phyloP scores from a whole-genome alignment of 2,113 vertebrate species.

The Sebastes fasciatus region DNA sequence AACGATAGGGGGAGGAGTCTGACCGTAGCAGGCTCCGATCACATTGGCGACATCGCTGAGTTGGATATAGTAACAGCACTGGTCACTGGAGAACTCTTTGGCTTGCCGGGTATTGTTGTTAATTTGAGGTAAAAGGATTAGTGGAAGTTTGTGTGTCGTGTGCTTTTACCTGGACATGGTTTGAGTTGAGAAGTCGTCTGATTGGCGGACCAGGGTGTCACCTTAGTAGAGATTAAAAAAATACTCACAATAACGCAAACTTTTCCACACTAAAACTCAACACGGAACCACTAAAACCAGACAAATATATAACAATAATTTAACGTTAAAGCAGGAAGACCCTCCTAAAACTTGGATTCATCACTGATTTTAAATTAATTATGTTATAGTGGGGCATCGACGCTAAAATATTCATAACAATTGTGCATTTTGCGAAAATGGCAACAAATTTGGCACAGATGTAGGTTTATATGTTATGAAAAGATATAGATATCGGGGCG shows the following conservation, averaged over 20 bases:
- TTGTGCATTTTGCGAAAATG: too few relatives aligned
- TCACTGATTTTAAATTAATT: neutral
- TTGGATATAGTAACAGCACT: neutral
- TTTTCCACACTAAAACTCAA: neutral
- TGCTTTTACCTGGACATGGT: slow-evolving; percentile 78
- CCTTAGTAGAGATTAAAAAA: slow-evolving; percentile 43
- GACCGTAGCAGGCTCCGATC: slow-evolving; percentile 74
- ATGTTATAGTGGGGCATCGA: too few relatives aligned
- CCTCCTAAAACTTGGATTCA: too few relatives aligned
- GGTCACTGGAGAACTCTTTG: neutral
- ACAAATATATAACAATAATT: neutral
- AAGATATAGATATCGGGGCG: too few relatives aligned
- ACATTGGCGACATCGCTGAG: slow-evolving; percentile 79
- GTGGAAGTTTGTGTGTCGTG: neutral
- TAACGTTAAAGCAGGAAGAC: neutral
- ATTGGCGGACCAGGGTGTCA: slow-evolving; percentile 68
- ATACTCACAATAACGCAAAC: neutral
- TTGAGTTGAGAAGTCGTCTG: slow-evolving; percentile 78
- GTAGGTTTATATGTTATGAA: too few relatives aligned
- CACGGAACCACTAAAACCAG: neutral
- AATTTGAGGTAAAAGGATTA: neutral
- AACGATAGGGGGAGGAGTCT: slow-evolving; percentile 74
- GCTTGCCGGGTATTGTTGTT: neutral
- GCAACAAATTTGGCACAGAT: too few relatives aligned
- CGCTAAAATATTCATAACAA: too few relatives aligned